These are phyloP conservation scores for Nipponia nippon DNA, from an alignment of 2,113 vertebrate genomes.

Conservation along the genomic window DNA sequence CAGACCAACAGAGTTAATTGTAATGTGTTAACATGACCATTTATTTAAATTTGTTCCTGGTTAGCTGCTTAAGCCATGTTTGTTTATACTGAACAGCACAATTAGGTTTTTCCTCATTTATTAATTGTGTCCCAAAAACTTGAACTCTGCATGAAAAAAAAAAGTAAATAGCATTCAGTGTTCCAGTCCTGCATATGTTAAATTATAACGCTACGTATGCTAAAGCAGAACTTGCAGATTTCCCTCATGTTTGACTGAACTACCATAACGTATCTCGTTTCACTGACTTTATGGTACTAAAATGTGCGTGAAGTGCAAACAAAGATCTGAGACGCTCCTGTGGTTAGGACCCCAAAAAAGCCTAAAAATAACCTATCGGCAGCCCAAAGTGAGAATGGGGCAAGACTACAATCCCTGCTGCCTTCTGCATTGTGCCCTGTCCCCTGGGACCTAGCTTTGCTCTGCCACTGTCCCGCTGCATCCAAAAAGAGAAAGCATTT, in stretches of 20 bases:
- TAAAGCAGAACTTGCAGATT: background rate
- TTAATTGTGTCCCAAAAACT: background rate
- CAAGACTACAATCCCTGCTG: background rate
- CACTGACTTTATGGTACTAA: background rate
- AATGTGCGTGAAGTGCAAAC: background rate
- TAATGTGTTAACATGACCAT: background rate
- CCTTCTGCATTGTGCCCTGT: accelerated
- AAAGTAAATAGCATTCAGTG: background rate
- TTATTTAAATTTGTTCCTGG: background rate
- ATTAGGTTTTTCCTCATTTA: background rate
- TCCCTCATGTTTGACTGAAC: background rate
- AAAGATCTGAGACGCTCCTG: background rate
- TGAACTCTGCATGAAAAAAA: background rate
- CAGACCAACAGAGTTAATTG: background rate
- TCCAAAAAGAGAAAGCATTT: background rate
- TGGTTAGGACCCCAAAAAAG: background rate
- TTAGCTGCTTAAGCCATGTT: background rate
- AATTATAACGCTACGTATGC: background rate
- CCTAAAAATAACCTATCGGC: background rate
- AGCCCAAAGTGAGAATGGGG: background rate
- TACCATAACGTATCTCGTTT: background rate
- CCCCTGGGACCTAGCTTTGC: background rate
- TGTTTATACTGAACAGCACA: background rate
- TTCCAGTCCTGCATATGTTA: background rate
- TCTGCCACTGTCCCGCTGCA: background rate